Evolutionary conservation across 2,113 vertebrate species (phyloP).

Genomic region (Neolamprologus sp.): DNA sequence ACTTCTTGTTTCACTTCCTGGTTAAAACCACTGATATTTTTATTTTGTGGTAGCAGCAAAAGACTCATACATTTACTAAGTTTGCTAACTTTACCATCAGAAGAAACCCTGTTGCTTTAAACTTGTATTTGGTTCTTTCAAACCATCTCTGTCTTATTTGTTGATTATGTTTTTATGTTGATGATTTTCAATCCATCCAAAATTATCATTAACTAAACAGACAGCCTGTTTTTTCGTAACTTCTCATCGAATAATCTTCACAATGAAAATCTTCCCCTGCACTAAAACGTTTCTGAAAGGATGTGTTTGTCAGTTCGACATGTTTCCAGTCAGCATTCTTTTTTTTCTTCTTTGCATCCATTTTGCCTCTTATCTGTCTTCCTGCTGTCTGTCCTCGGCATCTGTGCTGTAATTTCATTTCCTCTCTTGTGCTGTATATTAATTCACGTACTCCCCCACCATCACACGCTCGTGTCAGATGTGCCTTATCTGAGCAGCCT

Average conservation of each 20-base stretch:
- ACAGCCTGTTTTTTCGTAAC: background rate
- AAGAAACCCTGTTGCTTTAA: background rate
- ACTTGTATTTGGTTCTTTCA: background rate
- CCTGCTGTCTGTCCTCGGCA: background rate
- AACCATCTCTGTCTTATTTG: background rate
- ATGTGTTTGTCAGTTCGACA: background rate
- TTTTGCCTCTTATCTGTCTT: conserved; percentile 22
- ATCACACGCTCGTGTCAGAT: background rate
- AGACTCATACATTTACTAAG: background rate
- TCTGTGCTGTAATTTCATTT: conserved; percentile 51
- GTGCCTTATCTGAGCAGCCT: conserved; percentile 3
- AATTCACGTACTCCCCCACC: background rate
- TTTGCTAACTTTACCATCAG: background rate
- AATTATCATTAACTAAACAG: background rate
- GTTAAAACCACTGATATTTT: background rate
- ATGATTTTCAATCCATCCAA: background rate
- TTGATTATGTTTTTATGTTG: background rate
- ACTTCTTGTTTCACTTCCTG: background rate
- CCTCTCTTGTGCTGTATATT: conserved; percentile 23
- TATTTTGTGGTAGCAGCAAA: background rate
- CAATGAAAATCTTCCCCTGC: background rate
- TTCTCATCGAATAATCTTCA: background rate
- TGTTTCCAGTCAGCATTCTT: conserved; percentile 5
- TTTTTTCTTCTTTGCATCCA: background rate
- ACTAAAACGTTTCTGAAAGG: background rate